Conservation (phyloP, 2,888 invertebrate genomes). For the Leptura quadrifasciata region DNA sequence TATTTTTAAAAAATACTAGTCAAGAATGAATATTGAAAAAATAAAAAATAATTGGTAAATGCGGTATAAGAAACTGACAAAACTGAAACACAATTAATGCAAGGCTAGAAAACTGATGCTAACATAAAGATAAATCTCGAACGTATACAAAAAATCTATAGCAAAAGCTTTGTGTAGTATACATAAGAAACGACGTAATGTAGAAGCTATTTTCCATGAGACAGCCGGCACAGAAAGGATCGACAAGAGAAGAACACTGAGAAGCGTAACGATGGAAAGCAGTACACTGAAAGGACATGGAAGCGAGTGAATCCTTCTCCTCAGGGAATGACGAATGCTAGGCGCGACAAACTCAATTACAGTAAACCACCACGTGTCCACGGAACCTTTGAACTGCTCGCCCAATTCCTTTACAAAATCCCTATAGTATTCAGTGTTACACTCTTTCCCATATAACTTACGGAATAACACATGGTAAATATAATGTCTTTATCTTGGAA, state of each 20-base stretch:
- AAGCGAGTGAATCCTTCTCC: conserved; percentile 46
- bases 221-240: conserved; percentile 44
- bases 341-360: conserved; percentile 69
- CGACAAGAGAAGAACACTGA: conserved; percentile 41
- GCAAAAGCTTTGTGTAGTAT: conserved; percentile 48
- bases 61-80: conserved; percentile 2
- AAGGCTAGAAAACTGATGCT: conserved; percentile 21
- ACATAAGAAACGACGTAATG: conserved; percentile 48
- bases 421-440: conserved; percentile 36
- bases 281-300: conserved; percentile 30
- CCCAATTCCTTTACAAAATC: conserved; percentile 54
- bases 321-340: conserved; percentile 66
- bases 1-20: too few species aligned
- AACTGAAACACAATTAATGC: conserved; percentile 24
- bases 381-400: conserved; percentile 67
- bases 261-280: conserved; percentile 33
- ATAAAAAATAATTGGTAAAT: background rate
- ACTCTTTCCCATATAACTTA: conserved; percentile 41
- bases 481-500: conserved; percentile 41
- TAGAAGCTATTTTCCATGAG: conserved; percentile 48
- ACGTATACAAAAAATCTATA: conserved; percentile 27
- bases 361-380: conserved; percentile 69
- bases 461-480: conserved; percentile 47
- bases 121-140: conserved; percentile 28
- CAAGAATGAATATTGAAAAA: background rate